Percentiles rank a stretch among this genome's conserved stretches.
Conservation (phyloP, 2,113 vertebrate species). For the Eidolon helvum region DNA sequence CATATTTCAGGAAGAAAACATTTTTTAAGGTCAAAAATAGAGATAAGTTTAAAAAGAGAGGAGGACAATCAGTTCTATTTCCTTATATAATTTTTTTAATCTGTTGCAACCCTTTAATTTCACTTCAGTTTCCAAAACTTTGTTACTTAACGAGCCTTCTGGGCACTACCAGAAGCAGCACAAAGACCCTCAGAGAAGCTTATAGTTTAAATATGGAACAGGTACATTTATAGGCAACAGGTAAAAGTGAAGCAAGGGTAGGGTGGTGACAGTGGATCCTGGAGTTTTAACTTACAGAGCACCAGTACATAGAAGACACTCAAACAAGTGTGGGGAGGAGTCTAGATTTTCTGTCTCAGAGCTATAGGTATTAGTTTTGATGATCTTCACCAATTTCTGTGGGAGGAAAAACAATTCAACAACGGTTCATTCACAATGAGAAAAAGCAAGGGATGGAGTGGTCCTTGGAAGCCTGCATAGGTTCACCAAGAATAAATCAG, state of each 20-base stretch:
- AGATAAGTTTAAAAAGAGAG: conserved; percentile 22
- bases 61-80: conserved; percentile 6
- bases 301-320: background rate
- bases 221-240: too few species aligned
- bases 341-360: background rate
- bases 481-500: conserved; percentile 4
- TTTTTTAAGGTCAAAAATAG: conserved; percentile 19
- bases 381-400: background rate
- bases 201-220: too few species aligned
- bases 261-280: too few species aligned
- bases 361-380: background rate
- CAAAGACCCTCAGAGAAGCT: background rate
- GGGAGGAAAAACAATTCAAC: background rate
- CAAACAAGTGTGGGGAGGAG: background rate
- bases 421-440: background rate
- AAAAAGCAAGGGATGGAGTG: background rate
- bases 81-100: background rate
- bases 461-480: background rate
- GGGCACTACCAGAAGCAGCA: background rate
- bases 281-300: too few species aligned
- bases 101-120: conserved; percentile 9
- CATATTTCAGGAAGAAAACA: conserved; percentile 22
- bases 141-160: conserved; percentile 9
- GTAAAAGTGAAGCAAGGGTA: too few species aligned
- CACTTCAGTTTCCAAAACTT: background rate